Conservation (phyloP, 2,113 vertebrate genomes). For the Neodon shergylaensis region DNA sequence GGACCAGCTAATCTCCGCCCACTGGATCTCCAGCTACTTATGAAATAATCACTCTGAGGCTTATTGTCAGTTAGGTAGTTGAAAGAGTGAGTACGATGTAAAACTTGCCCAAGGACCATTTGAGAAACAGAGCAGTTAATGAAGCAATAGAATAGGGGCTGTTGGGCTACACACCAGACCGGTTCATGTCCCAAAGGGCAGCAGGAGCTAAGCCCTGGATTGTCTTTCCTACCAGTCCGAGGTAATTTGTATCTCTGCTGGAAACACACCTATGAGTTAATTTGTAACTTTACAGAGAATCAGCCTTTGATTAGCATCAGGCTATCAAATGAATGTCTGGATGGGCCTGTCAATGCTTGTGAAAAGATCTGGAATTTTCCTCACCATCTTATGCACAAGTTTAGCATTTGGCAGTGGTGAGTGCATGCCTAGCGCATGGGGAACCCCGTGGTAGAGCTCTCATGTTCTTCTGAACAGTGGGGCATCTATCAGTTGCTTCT, state of each 20-base stretch:
- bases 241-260: slow-evolving; percentile 29
- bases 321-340: slow-evolving; percentile 5
- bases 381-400: not conserved
- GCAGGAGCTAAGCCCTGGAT: not conserved
- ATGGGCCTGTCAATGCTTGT: not conserved
- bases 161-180: not conserved
- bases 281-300: not conserved
- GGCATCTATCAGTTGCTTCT: not conserved
- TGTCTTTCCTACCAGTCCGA: not conserved
- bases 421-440: not conserved
- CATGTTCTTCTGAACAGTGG: not conserved
- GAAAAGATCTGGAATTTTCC: not conserved
- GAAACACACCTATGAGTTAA: slow-evolving; percentile 9
- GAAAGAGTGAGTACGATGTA: not conserved
- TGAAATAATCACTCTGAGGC: no score
- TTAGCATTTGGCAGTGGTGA: not conserved
- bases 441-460: not conserved
- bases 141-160: not conserved
- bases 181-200: not conserved
- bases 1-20: no score
- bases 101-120: not conserved
- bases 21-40: no score
- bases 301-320: not conserved
- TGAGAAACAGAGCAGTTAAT: slow-evolving; percentile 1
- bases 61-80: not conserved